A percentile compares a stretch with the other conserved stretches of the same genome.
Evolutionary conservation across 2,797 vertebrate genomes (phyloP).

Genomic region (Hippopotamyrus pictus): DNA sequence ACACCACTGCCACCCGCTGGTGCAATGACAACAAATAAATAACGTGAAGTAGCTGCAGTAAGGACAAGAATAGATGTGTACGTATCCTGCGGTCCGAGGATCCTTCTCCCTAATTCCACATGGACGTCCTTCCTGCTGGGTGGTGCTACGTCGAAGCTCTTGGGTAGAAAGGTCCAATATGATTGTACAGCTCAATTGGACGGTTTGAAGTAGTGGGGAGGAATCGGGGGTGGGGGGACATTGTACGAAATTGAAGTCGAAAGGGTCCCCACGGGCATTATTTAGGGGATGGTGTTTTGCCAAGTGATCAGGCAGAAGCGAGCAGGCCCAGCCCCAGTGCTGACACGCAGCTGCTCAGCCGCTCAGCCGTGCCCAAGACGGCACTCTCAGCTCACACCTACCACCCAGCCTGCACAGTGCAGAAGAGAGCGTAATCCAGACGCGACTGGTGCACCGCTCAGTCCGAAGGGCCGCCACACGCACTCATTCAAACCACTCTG

Average conservation of each 20-base stretch:
- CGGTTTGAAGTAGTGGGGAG: conserved; percentile 50
- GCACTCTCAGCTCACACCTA: conserved; percentile 73
- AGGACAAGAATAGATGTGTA: background rate
- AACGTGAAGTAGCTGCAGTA: background rate
- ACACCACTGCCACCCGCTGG: background rate
- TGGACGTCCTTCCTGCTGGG: conserved; percentile 53
- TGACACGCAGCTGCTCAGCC: conserved; percentile 69
- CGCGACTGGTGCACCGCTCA: background rate
- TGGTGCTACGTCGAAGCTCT: conserved; percentile 49
- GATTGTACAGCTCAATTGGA: conserved; percentile 54
- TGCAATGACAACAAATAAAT: background rate
- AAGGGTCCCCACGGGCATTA: conserved; percentile 60
- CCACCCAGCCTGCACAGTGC: conserved; percentile 55
- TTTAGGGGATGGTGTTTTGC: conserved; percentile 60
- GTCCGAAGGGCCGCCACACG: background rate
- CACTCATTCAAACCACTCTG: background rate
- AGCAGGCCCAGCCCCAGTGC: conserved; percentile 58
- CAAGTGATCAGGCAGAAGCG: conserved; percentile 65
- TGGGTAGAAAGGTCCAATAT: conserved; percentile 64
- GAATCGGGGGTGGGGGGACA: conserved; percentile 44
- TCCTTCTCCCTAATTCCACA: background rate
- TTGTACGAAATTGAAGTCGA: conserved; percentile 52
- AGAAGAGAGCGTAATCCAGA: background rate
- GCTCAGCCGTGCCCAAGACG: conserved; percentile 66
- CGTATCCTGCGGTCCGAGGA: background rate